Conservation (phyloP, 2,113 vertebrate species). For the Pachypanchax playfairii region DNA sequence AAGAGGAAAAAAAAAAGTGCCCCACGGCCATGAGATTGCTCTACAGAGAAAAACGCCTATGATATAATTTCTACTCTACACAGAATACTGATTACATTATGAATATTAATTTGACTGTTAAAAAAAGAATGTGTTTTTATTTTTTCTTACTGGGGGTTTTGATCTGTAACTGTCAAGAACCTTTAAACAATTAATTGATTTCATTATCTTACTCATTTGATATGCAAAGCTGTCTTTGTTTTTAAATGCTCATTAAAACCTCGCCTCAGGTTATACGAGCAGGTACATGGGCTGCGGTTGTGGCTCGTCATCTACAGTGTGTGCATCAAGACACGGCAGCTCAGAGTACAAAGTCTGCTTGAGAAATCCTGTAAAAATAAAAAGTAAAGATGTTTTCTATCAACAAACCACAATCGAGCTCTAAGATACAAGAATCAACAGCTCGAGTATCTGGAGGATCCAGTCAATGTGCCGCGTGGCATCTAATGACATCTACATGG, state of each 20-base stretch:
- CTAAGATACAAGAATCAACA: constrained; percentile 41
- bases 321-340: constrained; percentile 34
- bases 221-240: constrained; percentile 59
- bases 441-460: constrained; percentile 23
- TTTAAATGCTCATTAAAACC: constrained; percentile 75
- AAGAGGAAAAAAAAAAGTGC: constrained; percentile 7
- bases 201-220: constrained; percentile 49
- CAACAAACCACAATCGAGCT: constrained; percentile 16
- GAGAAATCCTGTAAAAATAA: constrained; percentile 27
- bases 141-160: constrained; percentile 38
- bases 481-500: constrained; percentile 25
- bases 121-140: constrained; percentile 31
- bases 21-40: constrained; percentile 30
- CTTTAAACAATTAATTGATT: constrained; percentile 58
- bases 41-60: constrained; percentile 12
- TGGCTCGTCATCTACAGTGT: constrained; percentile 48
- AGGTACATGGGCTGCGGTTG: constrained; percentile 52
- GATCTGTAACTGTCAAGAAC: constrained; percentile 58
- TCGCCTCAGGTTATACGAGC: constrained; percentile 53
- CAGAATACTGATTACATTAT: constrained; percentile 56
- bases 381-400: constrained; percentile 7
- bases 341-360: constrained; percentile 30
- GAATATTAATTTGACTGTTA: constrained; percentile 48
- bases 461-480: constrained; percentile 22
- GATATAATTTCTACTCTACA: constrained; percentile 46